Evolutionary conservation across 2,888 invertebrate genomes (phyloP), one percentile per base, ranked within the genome.

Genomic region (Eudemis profundana): DNA sequence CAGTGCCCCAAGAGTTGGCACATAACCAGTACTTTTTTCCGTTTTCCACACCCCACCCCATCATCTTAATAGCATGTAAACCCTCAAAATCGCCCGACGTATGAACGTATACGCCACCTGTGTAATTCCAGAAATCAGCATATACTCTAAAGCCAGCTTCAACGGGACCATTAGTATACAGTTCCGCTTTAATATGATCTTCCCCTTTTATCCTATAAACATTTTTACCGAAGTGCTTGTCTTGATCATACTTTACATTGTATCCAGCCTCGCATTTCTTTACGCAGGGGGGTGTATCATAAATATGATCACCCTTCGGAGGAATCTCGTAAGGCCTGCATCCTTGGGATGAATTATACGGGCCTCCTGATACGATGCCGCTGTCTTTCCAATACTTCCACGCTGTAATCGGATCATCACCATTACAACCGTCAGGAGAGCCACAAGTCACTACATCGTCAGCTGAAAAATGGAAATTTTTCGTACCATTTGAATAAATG

Each of bases 321-420:
- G 47, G 44, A 12, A 46, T 46, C 21, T 46, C 44, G 44, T 46
- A 46, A n/a, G 46, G 46, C 23, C n/a, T 46, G 21, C 46, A 46
- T n/a, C 47, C 47, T 23, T 47, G 23, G 2, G 47, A 47, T 14
- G 47, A 47, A 47, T 47, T 47, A 47, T 47, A 47, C 14, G 5
- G 14, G 7, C 47, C 47, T 47, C 47, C 47, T 7, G 47, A 47
- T 47, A 47, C 47, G 8, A 47, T 27, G 10, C 47, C 47, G 3
- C 0, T 5, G 0, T 14, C 0, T 14, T 23, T 1, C 47, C 23
- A 23, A 10, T 7, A 42, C 2, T 4, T 1, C 7, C 21, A 47
- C 2, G 47, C 23, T n/a, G n/a, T n/a, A n/a, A n/a, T n/a, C 0
- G 3, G 0, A 5, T 47, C 14, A 0, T 23, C 47, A n/a, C 23